A percentile compares a stretch with the other conserved stretches of the same genome.
Conservation (phyloP, 2,113 vertebrate species). For the Indri indri region DNA sequence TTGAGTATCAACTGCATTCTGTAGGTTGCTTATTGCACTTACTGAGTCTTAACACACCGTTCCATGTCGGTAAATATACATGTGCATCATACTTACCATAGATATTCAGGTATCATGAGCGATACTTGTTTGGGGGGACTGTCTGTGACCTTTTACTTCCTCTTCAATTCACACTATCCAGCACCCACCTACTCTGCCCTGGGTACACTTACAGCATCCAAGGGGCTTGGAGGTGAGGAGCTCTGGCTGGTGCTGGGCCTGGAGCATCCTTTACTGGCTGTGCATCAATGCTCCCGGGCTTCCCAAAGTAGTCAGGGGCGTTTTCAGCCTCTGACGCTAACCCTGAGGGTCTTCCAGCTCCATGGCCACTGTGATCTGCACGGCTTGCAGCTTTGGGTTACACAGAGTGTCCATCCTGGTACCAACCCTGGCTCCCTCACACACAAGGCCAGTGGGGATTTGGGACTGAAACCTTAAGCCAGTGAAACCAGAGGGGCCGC, state of each 20-base stretch:
- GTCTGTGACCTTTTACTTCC: not conserved
- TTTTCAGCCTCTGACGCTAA: not conserved
- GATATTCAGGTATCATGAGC: not conserved
- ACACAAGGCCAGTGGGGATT: accelerated
- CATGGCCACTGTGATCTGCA: not conserved
- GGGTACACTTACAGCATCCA: too few species aligned
- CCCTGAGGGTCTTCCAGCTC: not conserved
- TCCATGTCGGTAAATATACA: not conserved
- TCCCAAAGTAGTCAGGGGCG: not conserved
- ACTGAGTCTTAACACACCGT: not conserved
- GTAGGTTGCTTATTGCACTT: not conserved
- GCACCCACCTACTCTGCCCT: not conserved
- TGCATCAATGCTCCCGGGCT: accelerated
- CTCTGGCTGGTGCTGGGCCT: not conserved
- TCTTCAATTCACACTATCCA: not conserved
- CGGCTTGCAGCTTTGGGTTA: not conserved
- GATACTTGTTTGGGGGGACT: not conserved
- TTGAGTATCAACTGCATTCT: not conserved
- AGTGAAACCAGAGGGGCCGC: not conserved
- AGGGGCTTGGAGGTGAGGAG: too few species aligned
- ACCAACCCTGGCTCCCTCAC: not conserved
- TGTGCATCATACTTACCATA: not conserved
- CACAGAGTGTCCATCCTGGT: accelerated
- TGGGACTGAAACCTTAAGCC: not conserved
- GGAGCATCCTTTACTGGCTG: not conserved